These are phyloP conservation scores for Druon quercuslanigerum DNA, from an alignment of 1,140 invertebrate species.

Conservation along the genomic window DNA sequence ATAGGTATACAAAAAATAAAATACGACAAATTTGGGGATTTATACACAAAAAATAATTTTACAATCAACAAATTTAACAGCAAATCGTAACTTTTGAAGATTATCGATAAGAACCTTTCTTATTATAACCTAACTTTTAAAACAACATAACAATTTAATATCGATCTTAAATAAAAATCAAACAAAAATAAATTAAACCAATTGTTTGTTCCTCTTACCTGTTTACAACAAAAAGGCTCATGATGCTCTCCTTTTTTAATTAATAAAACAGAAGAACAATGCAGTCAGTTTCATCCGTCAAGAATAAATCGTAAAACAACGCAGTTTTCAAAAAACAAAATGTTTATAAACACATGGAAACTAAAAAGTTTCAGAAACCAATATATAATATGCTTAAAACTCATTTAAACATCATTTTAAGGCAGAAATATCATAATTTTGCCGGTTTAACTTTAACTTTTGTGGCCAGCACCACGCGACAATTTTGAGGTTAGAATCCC, in stretches of 20 bases:
- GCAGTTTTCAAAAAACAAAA: background rate
- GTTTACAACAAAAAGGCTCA: slow-evolving; percentile 77
- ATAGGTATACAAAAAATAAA: too few relatives aligned
- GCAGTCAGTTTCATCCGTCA: too few relatives aligned
- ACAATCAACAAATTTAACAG: too few relatives aligned
- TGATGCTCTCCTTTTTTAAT: slow-evolving; percentile 44
- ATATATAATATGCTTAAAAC: background rate
- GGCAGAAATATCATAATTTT: background rate
- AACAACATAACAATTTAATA: too few relatives aligned
- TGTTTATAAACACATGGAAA: background rate
- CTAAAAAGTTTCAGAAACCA: background rate
- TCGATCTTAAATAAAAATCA: too few relatives aligned
- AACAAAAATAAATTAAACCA: too few relatives aligned
- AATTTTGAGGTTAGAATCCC: slow-evolving; percentile 20
- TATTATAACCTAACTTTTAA: too few relatives aligned
- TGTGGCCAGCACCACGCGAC: background rate
- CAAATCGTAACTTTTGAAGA: too few relatives aligned
- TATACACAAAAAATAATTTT: too few relatives aligned
- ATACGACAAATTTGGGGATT: too few relatives aligned
- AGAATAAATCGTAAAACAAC: background rate
- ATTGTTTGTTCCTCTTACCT: slow-evolving; percentile 60
- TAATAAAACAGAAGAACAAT: background rate
- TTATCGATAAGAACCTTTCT: too few relatives aligned
- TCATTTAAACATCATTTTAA: background rate
- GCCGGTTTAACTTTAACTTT: background rate